Evolutionary conservation across 2,113 vertebrate genomes (phyloP).

Genomic region (Bolborhynchus lineola): DNA sequence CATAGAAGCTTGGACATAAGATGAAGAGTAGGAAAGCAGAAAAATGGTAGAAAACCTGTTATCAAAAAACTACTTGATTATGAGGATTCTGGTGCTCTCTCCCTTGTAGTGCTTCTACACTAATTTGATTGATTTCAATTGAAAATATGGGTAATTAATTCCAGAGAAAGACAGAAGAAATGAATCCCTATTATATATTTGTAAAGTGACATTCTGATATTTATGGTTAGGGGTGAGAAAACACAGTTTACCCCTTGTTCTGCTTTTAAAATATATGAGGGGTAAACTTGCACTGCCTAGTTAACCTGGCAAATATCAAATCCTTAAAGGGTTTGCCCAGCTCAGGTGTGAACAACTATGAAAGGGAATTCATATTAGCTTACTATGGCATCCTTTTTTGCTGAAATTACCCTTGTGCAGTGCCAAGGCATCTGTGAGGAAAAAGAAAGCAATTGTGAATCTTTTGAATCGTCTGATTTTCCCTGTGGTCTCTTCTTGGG

Average conservation of each 20-base stretch:
- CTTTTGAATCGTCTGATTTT: neutral
- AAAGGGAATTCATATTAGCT: neutral
- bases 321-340: neutral
- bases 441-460: neutral
- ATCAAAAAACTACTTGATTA: neutral
- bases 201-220: neutral
- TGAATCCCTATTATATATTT: neutral
- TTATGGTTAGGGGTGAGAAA: neutral
- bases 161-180: neutral
- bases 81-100: neutral
- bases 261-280: neutral
- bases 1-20: neutral
- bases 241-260: neutral
- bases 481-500: neutral
- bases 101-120: neutral
- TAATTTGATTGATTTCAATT: neutral
- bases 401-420: neutral
- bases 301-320: neutral
- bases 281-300: neutral
- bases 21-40: neutral
- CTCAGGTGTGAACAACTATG: neutral
- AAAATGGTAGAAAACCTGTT: neutral
- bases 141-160: neutral
- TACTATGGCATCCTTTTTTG: neutral
- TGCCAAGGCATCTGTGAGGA: neutral